Evolutionary conservation across 2,888 invertebrate species (phyloP), one percentile per base, ranked within the genome.

Genomic region (Griposia aprilina): DNA sequence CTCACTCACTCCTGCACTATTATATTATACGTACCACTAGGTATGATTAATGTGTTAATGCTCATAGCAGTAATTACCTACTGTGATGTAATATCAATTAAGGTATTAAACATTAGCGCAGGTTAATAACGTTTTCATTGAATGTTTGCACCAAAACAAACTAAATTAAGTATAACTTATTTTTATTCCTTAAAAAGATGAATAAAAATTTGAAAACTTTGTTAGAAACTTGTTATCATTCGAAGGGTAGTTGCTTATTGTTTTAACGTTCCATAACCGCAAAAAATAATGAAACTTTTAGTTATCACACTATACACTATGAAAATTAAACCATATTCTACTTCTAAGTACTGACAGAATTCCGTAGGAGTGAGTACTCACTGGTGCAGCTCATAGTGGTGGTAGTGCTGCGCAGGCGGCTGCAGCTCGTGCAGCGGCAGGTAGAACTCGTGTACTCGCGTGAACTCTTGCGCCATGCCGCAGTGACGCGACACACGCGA

Each of bases 381-480:
- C 94, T 90, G 91, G 20, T 88, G 83, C 73, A 91, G 63, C 5
- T 92, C 92, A 88, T 91, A 94, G 26, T 84, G 87, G 60, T 91
- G 89, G 79, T 90, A 92, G 59, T 88, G 88, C 15, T 88, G 88
- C 17, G 90, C 66, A 13, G 92, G 87, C 20, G 91, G 91, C 80
- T 93, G 93, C 85, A 94, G 72, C 36, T 94, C 94, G 76, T 93
- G 93, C 80, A 93, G 80, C 41, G 92, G 93, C 78, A 93, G 30
- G 85, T 92, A 94, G 83, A 88, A 93, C 36, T 93, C 94, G 76
- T 93, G 94, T n/a, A 92, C 89, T 8, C 92, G 92, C 78, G 90
- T 79, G 84, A 88, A 93, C 10, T 94, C 93, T 75, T 92, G 92
- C 88, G 94, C 90, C 94, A 95, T 94, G 76, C 78, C 90, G 87